phyloP scores from a whole-genome alignment of 2,888 invertebrate species.

The Junonia oenone region DNA sequence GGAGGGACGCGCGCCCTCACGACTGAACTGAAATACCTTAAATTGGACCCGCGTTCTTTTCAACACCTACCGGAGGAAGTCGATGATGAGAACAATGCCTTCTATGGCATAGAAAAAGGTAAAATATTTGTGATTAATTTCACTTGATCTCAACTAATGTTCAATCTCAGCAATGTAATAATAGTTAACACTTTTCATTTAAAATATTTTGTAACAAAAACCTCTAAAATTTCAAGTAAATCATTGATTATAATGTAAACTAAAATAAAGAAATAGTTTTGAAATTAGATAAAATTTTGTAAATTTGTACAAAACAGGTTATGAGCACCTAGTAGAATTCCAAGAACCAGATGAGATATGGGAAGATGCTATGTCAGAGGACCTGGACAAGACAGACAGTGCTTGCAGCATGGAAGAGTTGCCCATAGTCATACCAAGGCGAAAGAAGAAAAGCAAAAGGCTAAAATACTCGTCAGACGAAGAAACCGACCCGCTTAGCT shows the following conservation, averaged over 20 bases:
- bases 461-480: slow-evolving; percentile 36
- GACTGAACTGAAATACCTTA: slow-evolving; percentile 86
- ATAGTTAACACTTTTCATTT: too few relatives aligned
- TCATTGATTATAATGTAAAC: too few relatives aligned
- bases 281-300: too few relatives aligned
- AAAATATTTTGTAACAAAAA: too few relatives aligned
- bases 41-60: slow-evolving; percentile 84
- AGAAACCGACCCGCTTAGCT: slow-evolving; percentile 55
- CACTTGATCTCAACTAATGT: too few relatives aligned
- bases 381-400: slow-evolving; percentile 41
- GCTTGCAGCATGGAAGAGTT: slow-evolving; percentile 36
- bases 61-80: slow-evolving; percentile 82
- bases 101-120: slow-evolving; percentile 83
- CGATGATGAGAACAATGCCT: slow-evolving; percentile 72
- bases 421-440: slow-evolving; percentile 23
- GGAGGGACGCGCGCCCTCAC: slow-evolving; percentile 82
- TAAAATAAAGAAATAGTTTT: too few relatives aligned
- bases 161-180: too few relatives aligned
- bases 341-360: slow-evolving; percentile 58
- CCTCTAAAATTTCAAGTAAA: too few relatives aligned
- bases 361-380: slow-evolving; percentile 39
- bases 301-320: slow-evolving; percentile 44
- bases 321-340: slow-evolving; percentile 65
- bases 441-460: slow-evolving; percentile 44
- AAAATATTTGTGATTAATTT: too few relatives aligned